These are phyloP conservation scores for Drosophila sproati DNA, from an alignment of 1,140 invertebrate species.

Conservation along the genomic window DNA sequence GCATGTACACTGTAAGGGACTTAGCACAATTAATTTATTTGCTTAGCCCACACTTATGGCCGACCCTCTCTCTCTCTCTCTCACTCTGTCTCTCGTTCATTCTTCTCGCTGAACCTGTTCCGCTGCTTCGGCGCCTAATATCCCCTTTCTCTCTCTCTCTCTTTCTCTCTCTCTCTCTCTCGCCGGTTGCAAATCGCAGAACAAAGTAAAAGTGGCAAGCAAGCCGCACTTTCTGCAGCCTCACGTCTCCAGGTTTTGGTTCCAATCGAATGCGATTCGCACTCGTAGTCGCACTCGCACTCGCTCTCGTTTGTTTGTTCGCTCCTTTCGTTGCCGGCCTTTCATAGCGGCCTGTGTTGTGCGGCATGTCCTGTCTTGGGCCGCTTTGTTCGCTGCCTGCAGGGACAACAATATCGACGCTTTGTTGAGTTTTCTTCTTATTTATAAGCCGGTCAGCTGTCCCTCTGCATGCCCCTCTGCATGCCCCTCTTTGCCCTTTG, in stretches of 20 bases:
- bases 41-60: slow-evolving; percentile 10
- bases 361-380: slow-evolving; percentile 39
- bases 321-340: neutral
- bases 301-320: slow-evolving; percentile 26
- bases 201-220: slow-evolving; percentile 4
- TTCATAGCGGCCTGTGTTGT: slow-evolving; percentile 15
- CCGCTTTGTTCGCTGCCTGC: slow-evolving; percentile 39
- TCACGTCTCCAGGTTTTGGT: neutral
- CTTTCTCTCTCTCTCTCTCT: slow-evolving; percentile 1
- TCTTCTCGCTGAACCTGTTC: slow-evolving; percentile 14
- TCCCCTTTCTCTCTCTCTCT: neutral
- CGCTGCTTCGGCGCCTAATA: slow-evolving; percentile 34
- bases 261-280: neutral
- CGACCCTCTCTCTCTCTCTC: neutral
- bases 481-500: slow-evolving; percentile 14
- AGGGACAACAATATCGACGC: slow-evolving; percentile 19
- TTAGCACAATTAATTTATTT: slow-evolving; percentile 30
- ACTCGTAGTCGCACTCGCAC: neutral
- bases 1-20: slow-evolving; percentile 2
- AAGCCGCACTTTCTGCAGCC: slow-evolving; percentile 8
- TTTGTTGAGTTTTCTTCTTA: slow-evolving; percentile 38
- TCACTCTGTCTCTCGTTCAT: neutral
- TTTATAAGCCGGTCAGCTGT: slow-evolving; percentile 46
- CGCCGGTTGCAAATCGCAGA: slow-evolving; percentile 18
- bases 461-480: slow-evolving; percentile 13